Base-by-base conservation (phyloP, 1,140 invertebrate species). In the Drosophila kepulauana region DNA sequence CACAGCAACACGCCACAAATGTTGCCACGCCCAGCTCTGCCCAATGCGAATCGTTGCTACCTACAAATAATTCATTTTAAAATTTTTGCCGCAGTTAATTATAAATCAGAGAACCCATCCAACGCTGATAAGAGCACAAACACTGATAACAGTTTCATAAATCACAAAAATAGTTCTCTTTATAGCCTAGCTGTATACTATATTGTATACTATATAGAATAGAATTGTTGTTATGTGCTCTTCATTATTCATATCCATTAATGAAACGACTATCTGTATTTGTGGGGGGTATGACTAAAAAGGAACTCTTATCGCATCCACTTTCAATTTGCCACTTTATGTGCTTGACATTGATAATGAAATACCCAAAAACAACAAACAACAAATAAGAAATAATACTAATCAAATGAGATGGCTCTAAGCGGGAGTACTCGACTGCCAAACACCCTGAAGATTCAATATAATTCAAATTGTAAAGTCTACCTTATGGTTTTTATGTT, bases 321-420 rank as follows among this genome's bases (percentile, higher is more conserved):
- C 41, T 57, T 30, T 10, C 30, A 62, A 61, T 68, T 46, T 41
- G 48, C 68, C 72, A 38, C 2, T 38, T 38, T 69, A 70, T 64
- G 79, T 79, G 79, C 81, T 80, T 87, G 82, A 87, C 82, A 86
- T 86, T 86, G 82, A 86, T 86, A 86, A 86, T 87, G 82, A 86
- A 87, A 86, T 59, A 69, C 68, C 56, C 28, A 25, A 48, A 25
- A 52, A 16, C 28, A 52, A 66, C 35, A 43, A 43, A 13, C 20
- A 52, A 66, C 20, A 43, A 43, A 13, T 38, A 38, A 38, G 35
- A 43, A 43, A 38, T 38, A 38, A 38, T 33, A 10, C 7, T 38
- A 38, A 38, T 38, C 35, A 38, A 38, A 10, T 38, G 6, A 11
- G 10, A 38, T 38, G 35, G 10, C 35, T 38, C n/a, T n/a, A 3